A percentile compares a stretch with the other conserved stretches of the same genome.
Evolutionary conservation across 2,113 vertebrate genomes (phyloP).

Genomic region (Clarias gariepinus): DNA sequence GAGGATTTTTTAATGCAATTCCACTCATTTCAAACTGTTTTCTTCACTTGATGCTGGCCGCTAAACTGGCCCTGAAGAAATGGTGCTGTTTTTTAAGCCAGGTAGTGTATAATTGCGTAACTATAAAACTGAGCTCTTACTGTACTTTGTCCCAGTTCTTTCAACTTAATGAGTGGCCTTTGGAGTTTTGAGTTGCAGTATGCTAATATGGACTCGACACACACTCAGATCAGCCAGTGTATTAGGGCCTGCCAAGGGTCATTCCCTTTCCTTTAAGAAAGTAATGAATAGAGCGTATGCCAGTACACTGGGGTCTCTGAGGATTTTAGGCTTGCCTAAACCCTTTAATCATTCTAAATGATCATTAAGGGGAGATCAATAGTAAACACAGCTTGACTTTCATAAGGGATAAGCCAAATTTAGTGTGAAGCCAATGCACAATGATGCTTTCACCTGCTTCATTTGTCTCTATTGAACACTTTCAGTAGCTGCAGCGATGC

Average conservation of each 20-base stretch:
- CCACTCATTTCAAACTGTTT: no score
- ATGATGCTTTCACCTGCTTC: neutral
- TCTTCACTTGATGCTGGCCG: no score
- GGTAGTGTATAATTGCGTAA: slow-evolving; percentile 36
- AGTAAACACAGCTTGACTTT: slow-evolving; percentile 55
- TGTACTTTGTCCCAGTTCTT: slow-evolving; percentile 57
- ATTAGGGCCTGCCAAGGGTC: slow-evolving; percentile 32
- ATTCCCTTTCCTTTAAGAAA: slow-evolving; percentile 40
- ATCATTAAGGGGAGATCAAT: slow-evolving; percentile 61
- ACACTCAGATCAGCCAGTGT: neutral
- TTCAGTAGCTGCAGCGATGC: neutral
- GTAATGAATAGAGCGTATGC: slow-evolving; percentile 58
- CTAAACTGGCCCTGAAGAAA: no score
- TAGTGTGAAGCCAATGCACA: slow-evolving; percentile 1
- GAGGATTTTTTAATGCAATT: no score
- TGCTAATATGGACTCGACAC: slow-evolving; percentile 10
- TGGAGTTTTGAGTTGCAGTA: slow-evolving; percentile 16
- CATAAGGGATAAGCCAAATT: slow-evolving; percentile 36
- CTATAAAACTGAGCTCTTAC: slow-evolving; percentile 45
- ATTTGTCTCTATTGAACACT: slow-evolving; percentile 9
- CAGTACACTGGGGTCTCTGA: slow-evolving; percentile 42
- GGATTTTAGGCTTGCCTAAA: slow-evolving; percentile 53
- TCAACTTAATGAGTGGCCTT: slow-evolving; percentile 19
- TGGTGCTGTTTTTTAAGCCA: no score
- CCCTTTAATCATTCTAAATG: slow-evolving; percentile 64